A percentile compares a stretch with the other conserved stretches of the same genome.
phyloP scores from a whole-genome alignment of 2,113 vertebrate genomes.

The Piaya cayana region DNA sequence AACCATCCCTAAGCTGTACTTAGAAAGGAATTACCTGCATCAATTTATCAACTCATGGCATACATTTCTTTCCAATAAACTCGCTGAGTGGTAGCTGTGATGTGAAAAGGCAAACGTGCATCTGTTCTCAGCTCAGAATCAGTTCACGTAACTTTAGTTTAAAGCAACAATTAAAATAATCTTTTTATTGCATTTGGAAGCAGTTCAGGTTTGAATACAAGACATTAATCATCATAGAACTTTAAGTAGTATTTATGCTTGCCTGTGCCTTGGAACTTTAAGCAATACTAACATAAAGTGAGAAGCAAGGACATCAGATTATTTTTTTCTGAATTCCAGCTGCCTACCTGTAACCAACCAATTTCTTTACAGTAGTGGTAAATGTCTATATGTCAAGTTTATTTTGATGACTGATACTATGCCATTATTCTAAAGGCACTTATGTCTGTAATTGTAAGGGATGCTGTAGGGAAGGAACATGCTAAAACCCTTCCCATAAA shows the following conservation, averaged over 20 bases:
- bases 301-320: background rate
- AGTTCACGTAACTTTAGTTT: background rate
- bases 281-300: background rate
- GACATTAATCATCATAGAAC: background rate
- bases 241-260: background rate
- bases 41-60: background rate
- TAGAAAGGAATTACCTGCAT: background rate
- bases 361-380: background rate
- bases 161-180: background rate
- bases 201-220: background rate
- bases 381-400: background rate
- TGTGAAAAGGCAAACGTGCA: background rate
- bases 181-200: background rate
- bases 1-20: background rate
- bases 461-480: background rate
- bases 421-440: conserved; percentile 10
- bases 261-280: background rate
- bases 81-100: background rate
- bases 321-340: background rate
- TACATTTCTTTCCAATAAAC: background rate
- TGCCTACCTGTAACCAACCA: background rate
- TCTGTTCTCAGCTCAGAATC: background rate
- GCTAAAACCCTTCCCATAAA: background rate
- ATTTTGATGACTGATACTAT: background rate
- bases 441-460: background rate